These are phyloP conservation scores for Hyles lineata DNA, from an alignment of 2,888 invertebrate species.

Conservation along the genomic window DNA sequence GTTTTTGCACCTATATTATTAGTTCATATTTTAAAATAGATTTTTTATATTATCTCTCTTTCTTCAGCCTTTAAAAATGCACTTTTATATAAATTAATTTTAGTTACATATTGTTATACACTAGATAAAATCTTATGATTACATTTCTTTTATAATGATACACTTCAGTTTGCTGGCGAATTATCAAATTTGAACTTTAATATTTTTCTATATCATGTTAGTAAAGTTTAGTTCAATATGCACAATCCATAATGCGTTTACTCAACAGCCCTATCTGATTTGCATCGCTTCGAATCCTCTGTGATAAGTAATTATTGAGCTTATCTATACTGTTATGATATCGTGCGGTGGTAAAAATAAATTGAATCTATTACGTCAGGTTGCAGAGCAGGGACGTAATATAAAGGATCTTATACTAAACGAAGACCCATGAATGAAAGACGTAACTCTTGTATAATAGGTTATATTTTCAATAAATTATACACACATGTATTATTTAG, in stretches of 20 bases:
- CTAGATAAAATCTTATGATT: too few relatives aligned
- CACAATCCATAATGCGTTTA: background rate
- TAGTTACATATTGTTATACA: too few relatives aligned
- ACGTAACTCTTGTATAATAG: background rate
- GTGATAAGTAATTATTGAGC: slow-evolving; percentile 42
- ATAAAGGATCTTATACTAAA: background rate
- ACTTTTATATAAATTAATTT: too few relatives aligned
- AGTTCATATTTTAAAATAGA: too few relatives aligned
- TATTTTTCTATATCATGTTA: background rate
- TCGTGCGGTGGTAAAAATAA: background rate
- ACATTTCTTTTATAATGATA: too few relatives aligned
- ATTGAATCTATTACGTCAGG: slow-evolving; percentile 4
- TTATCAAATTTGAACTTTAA: too few relatives aligned
- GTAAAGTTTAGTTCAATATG: background rate
- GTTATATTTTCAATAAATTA: too few relatives aligned
- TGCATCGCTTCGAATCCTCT: slow-evolving; percentile 43
- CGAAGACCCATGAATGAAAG: background rate
- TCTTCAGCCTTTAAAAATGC: too few relatives aligned
- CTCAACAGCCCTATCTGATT: slow-evolving; percentile 42
- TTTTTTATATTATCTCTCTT: too few relatives aligned
- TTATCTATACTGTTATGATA: slow-evolving; percentile 23
- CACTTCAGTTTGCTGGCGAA: too few relatives aligned
- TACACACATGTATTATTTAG: too few relatives aligned
- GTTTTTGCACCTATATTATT: too few relatives aligned
- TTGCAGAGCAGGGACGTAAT: background rate